Percentiles rank a stretch among this genome's conserved stretches.
These are phyloP conservation scores for Pleuronectes platessa DNA, from an alignment of 2,113 vertebrate species.

Conservation along the genomic window DNA sequence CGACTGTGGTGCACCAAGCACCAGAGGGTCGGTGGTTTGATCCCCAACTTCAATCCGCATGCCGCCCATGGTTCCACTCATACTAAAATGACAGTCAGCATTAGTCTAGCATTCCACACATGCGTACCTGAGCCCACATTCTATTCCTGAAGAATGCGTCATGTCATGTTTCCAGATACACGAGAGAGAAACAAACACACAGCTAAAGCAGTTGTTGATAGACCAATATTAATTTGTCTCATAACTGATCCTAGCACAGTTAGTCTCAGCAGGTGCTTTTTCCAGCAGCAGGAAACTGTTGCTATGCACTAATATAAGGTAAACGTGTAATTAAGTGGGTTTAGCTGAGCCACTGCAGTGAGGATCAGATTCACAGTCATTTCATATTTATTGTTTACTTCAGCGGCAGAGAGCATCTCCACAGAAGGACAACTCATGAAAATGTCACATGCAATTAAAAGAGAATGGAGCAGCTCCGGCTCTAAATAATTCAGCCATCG, in stretches of 20 bases:
- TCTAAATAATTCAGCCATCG: slow-evolving; percentile 81
- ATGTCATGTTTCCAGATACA: no score
- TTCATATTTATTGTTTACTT: slow-evolving; percentile 73
- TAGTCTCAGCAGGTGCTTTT: slow-evolving; percentile 2
- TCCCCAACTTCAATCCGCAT: no score
- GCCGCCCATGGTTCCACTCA: no score
- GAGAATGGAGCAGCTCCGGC: slow-evolving; percentile 58
- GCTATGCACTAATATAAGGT: slow-evolving; percentile 1
- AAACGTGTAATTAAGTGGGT: slow-evolving; percentile 30
- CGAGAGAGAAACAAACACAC: not conserved
- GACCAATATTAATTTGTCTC: slow-evolving; percentile 17
- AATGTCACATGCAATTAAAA: slow-evolving; percentile 82
- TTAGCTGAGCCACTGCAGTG: slow-evolving; percentile 17
- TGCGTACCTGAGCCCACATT: no score
- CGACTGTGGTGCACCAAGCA: no score
- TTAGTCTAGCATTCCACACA: no score
- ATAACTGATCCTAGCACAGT: no score
- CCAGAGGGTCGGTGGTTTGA: no score
- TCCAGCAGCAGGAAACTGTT: slow-evolving; percentile 17
- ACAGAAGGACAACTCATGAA: slow-evolving; percentile 73
- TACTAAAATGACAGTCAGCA: no score
- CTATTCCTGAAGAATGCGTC: no score
- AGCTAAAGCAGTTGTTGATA: not conserved
- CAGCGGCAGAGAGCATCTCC: slow-evolving; percentile 42
- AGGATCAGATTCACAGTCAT: slow-evolving; percentile 48